Evolutionary conservation across 1,140 invertebrate genomes (phyloP), one percentile per base, ranked within the genome.

Genomic region (Drosophila pallidifrons): DNA sequence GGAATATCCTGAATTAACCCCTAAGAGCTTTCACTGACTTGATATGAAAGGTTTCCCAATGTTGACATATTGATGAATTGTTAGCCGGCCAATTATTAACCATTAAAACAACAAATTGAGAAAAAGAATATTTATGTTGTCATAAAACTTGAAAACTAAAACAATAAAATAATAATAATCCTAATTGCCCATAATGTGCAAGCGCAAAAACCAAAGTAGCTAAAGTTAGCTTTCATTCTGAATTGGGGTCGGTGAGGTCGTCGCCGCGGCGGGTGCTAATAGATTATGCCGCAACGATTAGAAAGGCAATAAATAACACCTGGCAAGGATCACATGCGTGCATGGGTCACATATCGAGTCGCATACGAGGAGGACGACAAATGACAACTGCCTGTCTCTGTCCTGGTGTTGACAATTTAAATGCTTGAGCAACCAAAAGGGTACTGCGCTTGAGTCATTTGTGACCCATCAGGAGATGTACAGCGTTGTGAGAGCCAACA

Each of bases 221-320:
- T 59, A 35, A 63, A 46, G 46, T 25, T 58, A 30, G 35, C 20
- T 11, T 16, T 54, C 45, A 46, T 46, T 54, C 28, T 35, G 20
- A 20, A 20, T 69, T 41, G 41, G 16, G 13, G 46, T 32, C 38
- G 57, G 35, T 46, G 30, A 68, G 66, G 60, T 58, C 61, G 41
- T 61, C 61, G 20, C 54, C 38, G 63, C 49, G 38, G 57, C 15
- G 64, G 58, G 87, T 75, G 82, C 87, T 90, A 91, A 91, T 90
- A 90, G 87, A 90, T 90, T 90, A 90, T 90, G 86, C 87, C 81
- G 87, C 87, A 90, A 90, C 82, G 87, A 90, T 90, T 90, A 90
- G 86, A 81, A 81, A 90, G 82, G 79, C 86, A 82, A 88, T 90
- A 90, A 90, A 90, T 91, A 82, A 82, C 87, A 90, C 88, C 87